A percentile compares a stretch with the other conserved stretches of the same genome.
These are phyloP conservation scores for Cosmorhoe ocellata DNA, from an alignment of 2,888 invertebrate species.

Conservation along the genomic window DNA sequence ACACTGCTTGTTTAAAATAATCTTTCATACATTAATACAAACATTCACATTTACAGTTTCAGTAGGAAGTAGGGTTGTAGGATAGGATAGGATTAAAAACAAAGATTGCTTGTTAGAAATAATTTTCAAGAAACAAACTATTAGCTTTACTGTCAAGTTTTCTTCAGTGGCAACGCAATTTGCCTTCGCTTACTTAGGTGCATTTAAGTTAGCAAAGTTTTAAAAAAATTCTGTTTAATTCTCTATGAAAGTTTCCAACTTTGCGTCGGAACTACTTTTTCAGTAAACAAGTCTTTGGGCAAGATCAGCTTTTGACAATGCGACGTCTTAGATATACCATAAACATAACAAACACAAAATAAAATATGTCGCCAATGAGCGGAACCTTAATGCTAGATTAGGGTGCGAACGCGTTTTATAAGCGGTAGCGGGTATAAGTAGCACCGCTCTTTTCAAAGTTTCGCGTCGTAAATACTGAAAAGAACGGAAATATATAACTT, in stretches of 20 bases:
- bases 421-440: slow-evolving; percentile 29
- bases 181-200: background rate
- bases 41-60: too few relatives aligned
- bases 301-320: slow-evolving; percentile 15
- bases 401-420: slow-evolving; percentile 25
- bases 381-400: slow-evolving; percentile 47
- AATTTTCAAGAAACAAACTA: too few relatives aligned
- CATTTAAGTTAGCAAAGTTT: slow-evolving; percentile 8
- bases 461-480: too few relatives aligned
- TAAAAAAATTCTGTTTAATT: slow-evolving; percentile 7
- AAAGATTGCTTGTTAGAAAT: too few relatives aligned
- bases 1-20: too few relatives aligned
- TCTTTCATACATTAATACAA: too few relatives aligned
- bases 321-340: slow-evolving; percentile 1
- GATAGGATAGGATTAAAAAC: too few relatives aligned
- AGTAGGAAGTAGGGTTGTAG: too few relatives aligned
- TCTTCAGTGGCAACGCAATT: too few relatives aligned
- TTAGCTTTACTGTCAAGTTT: too few relatives aligned
- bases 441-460: too few relatives aligned
- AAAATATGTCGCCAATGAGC: slow-evolving; percentile 66
- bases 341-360: slow-evolving; percentile 58
- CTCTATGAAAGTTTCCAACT: background rate
- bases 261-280: slow-evolving; percentile 9
- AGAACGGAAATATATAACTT: too few relatives aligned
- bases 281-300: slow-evolving; percentile 14